Percentiles rank a stretch among this genome's conserved stretches.
phyloP scores from a whole-genome alignment of 2,888 invertebrate species.

The Ophioninae sp. region DNA sequence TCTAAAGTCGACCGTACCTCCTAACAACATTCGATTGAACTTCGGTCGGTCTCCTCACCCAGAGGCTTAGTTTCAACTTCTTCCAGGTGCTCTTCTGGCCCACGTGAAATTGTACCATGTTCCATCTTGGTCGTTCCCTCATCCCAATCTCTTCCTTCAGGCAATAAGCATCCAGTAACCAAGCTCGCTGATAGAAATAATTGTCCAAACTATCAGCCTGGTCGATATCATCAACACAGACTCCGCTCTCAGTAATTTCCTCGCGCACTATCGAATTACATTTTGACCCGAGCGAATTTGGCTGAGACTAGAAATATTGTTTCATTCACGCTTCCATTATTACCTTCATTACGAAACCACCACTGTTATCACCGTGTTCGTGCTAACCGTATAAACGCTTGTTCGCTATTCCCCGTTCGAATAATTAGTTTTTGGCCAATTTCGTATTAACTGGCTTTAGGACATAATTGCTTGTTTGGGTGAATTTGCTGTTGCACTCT shows the following conservation, averaged over 20 bases:
- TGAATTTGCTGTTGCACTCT: too few species aligned
- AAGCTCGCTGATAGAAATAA: slow-evolving; percentile 40
- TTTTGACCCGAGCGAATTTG: slow-evolving; percentile 7
- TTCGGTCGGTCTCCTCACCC: not conserved
- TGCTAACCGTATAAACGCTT: too few species aligned
- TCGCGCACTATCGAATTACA: slow-evolving; percentile 13
- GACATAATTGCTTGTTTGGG: too few species aligned
- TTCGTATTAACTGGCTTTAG: too few species aligned
- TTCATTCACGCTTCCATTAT: too few species aligned
- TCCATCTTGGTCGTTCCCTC: not conserved
- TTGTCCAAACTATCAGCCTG: slow-evolving; percentile 36
- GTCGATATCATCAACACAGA: slow-evolving; percentile 13
- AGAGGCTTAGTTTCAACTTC: slow-evolving; percentile 6
- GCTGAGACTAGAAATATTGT: not conserved
- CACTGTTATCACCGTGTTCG: too few species aligned
- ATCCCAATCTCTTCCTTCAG: slow-evolving; percentile 3
- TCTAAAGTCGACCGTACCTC: slow-evolving; percentile 49
- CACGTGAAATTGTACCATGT: not conserved
- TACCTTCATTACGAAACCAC: too few species aligned
- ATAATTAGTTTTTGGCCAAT: too few species aligned
- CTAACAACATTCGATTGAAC: slow-evolving; percentile 49
- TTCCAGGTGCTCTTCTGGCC: slow-evolving; percentile 17
- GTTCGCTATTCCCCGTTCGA: too few species aligned
- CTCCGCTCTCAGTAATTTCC: slow-evolving; percentile 42
- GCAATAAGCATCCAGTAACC: slow-evolving; percentile 35